A percentile compares a stretch with the other conserved stretches of the same genome.
These are phyloP conservation scores for Orthonychiurus folsomi DNA, from an alignment of 2,888 invertebrate genomes.

Conservation along the genomic window DNA sequence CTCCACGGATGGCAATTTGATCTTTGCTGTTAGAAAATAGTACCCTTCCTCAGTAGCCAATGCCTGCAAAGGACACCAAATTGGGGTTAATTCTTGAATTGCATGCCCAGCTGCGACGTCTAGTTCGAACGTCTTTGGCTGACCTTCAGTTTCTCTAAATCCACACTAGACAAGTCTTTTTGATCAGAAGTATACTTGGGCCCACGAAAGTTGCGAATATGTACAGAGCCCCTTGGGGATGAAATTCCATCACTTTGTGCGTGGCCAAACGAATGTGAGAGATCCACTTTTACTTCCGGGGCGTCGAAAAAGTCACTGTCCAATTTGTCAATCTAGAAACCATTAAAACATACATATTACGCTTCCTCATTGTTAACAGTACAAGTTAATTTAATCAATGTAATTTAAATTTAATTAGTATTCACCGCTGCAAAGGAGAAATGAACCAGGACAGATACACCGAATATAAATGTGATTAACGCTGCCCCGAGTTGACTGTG, in stretches of 20 bases:
- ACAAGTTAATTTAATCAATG: no score
- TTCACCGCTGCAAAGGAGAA: no score
- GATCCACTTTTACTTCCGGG: conserved; percentile 29
- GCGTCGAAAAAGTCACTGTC: conserved; percentile 38
- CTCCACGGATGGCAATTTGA: conserved; percentile 60
- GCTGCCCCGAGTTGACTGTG: no score
- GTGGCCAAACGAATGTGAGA: conserved; percentile 29
- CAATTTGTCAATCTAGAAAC: conserved; percentile 28
- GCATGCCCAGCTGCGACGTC: no score
- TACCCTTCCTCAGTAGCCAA: conserved; percentile 60
- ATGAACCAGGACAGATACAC: no score
- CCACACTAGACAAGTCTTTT: conserved; percentile 26
- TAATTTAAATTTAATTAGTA: no score
- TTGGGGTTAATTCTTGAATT: no score
- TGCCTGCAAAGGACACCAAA: conserved; percentile 52
- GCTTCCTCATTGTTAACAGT: no score
- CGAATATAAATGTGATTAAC: no score
- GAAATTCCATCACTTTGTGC: conserved; percentile 17
- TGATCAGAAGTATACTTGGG: conserved; percentile 33
- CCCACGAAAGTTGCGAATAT: conserved; percentile 31
- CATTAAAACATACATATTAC: no score
- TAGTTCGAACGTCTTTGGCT: no score
- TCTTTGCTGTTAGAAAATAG: conserved; percentile 63
- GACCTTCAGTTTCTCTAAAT: conserved; percentile 28
- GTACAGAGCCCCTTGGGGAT: conserved; percentile 27